phyloP scores from a whole-genome alignment of 2,113 vertebrate genomes.

The Pedetes capensis region DNA sequence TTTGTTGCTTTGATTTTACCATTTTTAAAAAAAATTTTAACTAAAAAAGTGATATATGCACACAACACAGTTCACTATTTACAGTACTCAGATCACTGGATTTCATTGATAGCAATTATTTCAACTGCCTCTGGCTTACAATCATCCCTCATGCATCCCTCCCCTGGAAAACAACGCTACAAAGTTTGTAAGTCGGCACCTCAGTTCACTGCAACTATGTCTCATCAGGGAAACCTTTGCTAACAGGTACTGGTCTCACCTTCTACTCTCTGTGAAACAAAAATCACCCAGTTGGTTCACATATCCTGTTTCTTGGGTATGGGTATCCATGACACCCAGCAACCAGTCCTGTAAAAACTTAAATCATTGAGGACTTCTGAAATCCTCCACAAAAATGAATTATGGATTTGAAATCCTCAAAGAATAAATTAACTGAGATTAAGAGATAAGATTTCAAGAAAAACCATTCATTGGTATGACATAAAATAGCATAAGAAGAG shows the following conservation, averaged over 20 bases:
- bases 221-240: neutral
- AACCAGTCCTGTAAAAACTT: neutral
- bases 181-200: neutral
- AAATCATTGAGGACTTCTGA: neutral
- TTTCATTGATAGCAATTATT: neutral
- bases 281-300: neutral
- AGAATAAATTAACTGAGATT: neutral
- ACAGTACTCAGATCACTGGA: neutral
- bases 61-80: neutral
- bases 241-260: neutral
- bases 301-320: accelerated
- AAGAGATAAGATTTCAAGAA: conserved; percentile 1
- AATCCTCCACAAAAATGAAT: conserved; percentile 4
- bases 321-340: neutral
- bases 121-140: neutral
- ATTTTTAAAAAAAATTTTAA: neutral
- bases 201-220: too few species aligned
- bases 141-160: neutral
- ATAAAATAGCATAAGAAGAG: neutral
- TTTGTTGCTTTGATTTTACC: neutral
- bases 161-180: neutral
- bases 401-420: neutral
- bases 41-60: neutral
- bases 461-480: neutral
- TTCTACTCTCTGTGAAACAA: neutral